Evolutionary conservation across 1,140 invertebrate species (phyloP), one percentile per base, ranked within the genome.

Genomic region (Meloidogyne hapla): DNA sequence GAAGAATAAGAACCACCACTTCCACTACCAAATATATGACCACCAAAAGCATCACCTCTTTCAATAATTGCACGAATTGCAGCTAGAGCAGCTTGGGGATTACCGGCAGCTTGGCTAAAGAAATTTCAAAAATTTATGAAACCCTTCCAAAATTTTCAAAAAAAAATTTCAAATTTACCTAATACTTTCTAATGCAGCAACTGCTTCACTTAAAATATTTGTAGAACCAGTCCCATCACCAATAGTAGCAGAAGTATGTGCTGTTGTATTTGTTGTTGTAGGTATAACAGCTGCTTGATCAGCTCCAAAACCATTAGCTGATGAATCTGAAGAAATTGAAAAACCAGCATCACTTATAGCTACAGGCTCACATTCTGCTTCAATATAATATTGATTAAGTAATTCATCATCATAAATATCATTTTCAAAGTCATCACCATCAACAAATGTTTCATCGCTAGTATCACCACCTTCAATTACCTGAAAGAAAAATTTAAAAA

Each of bases 381-480:
- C 71, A 75, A 72, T 40, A 25, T 75, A 21, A 56, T 26, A n/a
- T 38, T 28, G 28, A 45, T 76, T 63, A 25, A 76, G 65, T 38
- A 81, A 70, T 68, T 81, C 80, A 33, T 81, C 80, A 26, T 82
- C 80, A 45, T 82, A 81, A 38, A 81, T 75, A 15, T 81, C 80
- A 23, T 83, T 70, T 5, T 78, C 75, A 33, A 79, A 78, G 25
- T 78, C 76, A 33, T 76, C 75, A 12, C 25, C 76, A 28, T 67
- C 65, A 67, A 63, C 70, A 38, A 63, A 73, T 63, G 66, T 72
- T 33, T 76, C 74, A 21, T 68, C 67, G 25, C 42, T 56, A 5
- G 48, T 28, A 12, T 76, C 74, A 10, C 64, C 65, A 61, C 40
- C 28, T 73, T 69, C 74, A 15, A 76, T 21, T 12, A 69, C 65